phyloP scores from a whole-genome alignment of 2,888 invertebrate species.

The Luperina nickerlii region DNA sequence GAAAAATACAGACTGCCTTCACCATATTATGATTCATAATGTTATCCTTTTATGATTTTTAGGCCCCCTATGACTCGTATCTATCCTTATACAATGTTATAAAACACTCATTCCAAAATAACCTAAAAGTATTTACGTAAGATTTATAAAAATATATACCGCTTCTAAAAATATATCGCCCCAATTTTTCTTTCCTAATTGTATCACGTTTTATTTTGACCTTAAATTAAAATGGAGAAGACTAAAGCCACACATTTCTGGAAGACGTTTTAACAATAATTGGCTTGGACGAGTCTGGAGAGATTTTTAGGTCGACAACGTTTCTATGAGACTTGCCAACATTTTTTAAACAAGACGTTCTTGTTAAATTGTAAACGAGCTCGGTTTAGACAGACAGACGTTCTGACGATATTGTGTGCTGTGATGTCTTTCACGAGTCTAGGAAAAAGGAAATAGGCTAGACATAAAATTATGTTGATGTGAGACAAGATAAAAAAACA shows the following conservation, averaged over 20 bases:
- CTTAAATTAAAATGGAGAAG: constrained; percentile 29
- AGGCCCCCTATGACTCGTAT: background rate
- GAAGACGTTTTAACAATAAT: constrained; percentile 58
- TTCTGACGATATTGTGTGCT: constrained; percentile 44
- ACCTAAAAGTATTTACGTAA: background rate
- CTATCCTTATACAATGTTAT: background rate
- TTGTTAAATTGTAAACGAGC: constrained; percentile 60
- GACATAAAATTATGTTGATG: background rate
- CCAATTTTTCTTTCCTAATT: constrained; percentile 30
- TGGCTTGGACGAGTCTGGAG: constrained; percentile 61
- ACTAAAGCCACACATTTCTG: constrained; percentile 58
- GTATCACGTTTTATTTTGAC: constrained; percentile 48
- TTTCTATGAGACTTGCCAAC: constrained; percentile 63
- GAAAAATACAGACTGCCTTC: too few species aligned
- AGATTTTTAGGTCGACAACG: constrained; percentile 65
- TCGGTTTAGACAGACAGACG: constrained; percentile 45
- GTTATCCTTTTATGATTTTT: too few species aligned
- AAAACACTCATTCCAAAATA: background rate
- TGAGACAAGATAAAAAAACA: background rate
- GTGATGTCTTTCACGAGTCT: constrained; percentile 37
- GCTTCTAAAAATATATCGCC: background rate
- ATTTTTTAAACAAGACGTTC: constrained; percentile 60
- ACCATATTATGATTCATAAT: too few species aligned
- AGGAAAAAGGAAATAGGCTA: constrained; percentile 9
- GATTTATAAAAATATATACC: constrained; percentile 8